Evolutionary conservation across 2,888 invertebrate genomes (phyloP).

Genomic region (Cacoxenus indagator): DNA sequence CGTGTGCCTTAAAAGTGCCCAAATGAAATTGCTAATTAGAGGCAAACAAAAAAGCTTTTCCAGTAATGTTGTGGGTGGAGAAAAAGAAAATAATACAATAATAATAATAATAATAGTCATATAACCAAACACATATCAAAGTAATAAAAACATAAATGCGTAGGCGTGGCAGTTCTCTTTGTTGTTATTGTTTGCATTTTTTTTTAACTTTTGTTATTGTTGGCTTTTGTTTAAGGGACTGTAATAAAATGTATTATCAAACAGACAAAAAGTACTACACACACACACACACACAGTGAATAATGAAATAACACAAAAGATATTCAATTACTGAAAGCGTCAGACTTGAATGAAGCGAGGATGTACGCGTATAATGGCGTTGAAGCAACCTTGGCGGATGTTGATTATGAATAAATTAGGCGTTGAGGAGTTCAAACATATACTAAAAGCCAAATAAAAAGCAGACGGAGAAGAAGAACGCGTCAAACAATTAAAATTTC

Average conservation of each 20-base stretch:
- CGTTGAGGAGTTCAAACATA: neutral
- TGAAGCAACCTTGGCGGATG: slow-evolving; percentile 16
- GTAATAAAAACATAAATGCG: too few relatives aligned
- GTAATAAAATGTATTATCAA: neutral
- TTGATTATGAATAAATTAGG: slow-evolving; percentile 47
- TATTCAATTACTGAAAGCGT: slow-evolving; percentile 11
- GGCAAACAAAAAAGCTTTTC: neutral
- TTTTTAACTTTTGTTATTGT: too few relatives aligned
- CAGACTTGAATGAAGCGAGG: neutral
- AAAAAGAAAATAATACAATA: neutral
- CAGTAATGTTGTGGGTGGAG: neutral
- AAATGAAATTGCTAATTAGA: slow-evolving; percentile 8
- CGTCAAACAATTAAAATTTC: slow-evolving; percentile 53
- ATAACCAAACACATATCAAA: neutral
- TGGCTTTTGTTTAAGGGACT: neutral
- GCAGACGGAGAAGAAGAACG: neutral
- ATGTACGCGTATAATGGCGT: slow-evolving; percentile 37
- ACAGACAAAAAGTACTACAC: neutral
- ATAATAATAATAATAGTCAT: neutral
- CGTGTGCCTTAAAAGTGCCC: neutral
- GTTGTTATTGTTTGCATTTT: too few relatives aligned
- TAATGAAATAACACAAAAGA: slow-evolving; percentile 11
- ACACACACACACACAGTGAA: slow-evolving; percentile 24
- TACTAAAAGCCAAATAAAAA: neutral
- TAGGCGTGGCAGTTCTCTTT: too few relatives aligned